A percentile compares a stretch with the other conserved stretches of the same genome.
These are phyloP conservation scores for Amniataba percoides DNA, from an alignment of 2,797 vertebrate species.

Conservation along the genomic window DNA sequence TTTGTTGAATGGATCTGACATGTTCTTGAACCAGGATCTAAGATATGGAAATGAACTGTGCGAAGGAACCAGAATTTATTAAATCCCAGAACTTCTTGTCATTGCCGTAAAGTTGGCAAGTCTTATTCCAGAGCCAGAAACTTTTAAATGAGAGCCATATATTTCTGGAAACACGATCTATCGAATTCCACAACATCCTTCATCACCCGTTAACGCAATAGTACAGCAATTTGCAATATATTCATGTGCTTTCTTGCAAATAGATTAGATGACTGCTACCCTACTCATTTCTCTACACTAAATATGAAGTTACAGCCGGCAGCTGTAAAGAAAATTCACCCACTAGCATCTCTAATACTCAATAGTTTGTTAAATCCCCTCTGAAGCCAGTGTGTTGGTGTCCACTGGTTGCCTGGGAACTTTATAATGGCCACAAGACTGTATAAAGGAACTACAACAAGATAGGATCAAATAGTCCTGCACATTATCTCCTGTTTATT, in stretches of 20 bases:
- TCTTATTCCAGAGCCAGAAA: not conserved
- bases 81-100: not conserved
- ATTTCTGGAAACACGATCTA: too few relatives aligned
- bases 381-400: not conserved
- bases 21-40: not conserved
- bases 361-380: not conserved
- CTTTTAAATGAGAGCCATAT: too few relatives aligned
- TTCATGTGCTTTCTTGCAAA: not conserved
- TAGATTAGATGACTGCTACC: not conserved
- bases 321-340: not conserved
- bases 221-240: too few relatives aligned
- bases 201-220: too few relatives aligned
- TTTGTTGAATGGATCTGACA: conserved; percentile 19
- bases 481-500: too few relatives aligned
- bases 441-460: not conserved
- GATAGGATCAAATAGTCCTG: not conserved
- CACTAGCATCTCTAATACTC: not conserved
- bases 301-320: not conserved
- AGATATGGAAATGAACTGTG: not conserved
- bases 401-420: not conserved
- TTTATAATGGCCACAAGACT: too few relatives aligned
- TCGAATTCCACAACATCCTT: too few relatives aligned
- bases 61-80: not conserved
- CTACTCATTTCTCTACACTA: not conserved
- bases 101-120: not conserved